Evolutionary conservation across 2,888 invertebrate species (phyloP), one percentile per base, ranked within the genome.

Genomic region (Watsonalla binaria): DNA sequence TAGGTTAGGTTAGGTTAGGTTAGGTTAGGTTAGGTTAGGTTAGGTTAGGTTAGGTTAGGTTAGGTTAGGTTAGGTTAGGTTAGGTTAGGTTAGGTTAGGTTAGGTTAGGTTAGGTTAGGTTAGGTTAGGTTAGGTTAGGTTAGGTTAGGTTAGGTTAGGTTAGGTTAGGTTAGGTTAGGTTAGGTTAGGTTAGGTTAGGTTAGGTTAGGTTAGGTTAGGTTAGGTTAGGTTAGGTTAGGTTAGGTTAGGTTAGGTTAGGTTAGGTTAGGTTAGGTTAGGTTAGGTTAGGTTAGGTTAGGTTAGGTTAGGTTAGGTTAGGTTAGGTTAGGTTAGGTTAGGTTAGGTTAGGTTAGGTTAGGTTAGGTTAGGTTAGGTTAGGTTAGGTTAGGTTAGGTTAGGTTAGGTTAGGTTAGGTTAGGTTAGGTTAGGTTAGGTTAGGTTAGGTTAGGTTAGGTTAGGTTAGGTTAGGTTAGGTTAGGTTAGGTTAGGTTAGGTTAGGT

Each of bases 241-340:
- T 54, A 54, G 53, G 53, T 54, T 54, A 54, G 50, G 53, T 50
- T 54, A 50, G 50, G 53, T 50, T 51, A 51, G 51, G 51, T 51
- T 51, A 51, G 51, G 51, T 51, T 51, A 52, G 52, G 52, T 52
- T 52, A 52, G 52, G 56, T 56, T 56, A 56, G 56, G 56, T 56
- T 56, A 56, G 56, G 53, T 56, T 53, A 56, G 56, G 56, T 56
- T 56, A 56, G 56, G 53, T 53, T 54, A 49, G 56, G 53, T 53
- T 51, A 51, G 56, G 56, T 53, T 53, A 56, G 56, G 53, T 56
- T 54, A 53, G 56, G 53, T 56, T 56, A 56, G 55, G 55, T 56
- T 56, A 56, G 55, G 55, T 56, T 56, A 56, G 55, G 55, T 55
- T 55, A 55, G 55, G 55, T 55, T 55, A 55, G 55, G 55, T 55